These are phyloP conservation scores for Drosophila sulfurigaster DNA, from an alignment of 1,140 invertebrate species.

Conservation along the genomic window DNA sequence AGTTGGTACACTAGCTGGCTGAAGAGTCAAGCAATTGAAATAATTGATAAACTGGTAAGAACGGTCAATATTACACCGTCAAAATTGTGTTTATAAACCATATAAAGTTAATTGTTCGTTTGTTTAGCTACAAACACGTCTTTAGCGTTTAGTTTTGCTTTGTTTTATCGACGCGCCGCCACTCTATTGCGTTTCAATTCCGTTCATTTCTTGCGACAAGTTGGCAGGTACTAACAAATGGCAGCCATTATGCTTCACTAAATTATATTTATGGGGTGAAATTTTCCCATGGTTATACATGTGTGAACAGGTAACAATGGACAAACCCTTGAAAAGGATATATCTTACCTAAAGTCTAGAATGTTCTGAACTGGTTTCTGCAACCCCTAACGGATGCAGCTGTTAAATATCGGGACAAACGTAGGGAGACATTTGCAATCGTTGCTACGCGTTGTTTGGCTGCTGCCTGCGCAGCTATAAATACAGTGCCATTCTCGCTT, in stretches of 20 bases:
- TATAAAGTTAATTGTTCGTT: background rate
- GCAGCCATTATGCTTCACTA: conserved; percentile 15
- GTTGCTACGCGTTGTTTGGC: conserved; percentile 31
- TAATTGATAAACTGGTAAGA: too few relatives aligned
- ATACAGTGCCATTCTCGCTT: conserved; percentile 9
- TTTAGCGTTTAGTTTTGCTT: background rate
- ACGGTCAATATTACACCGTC: too few relatives aligned
- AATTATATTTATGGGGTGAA: conserved; percentile 20
- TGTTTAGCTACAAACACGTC: background rate
- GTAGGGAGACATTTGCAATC: conserved; percentile 27
- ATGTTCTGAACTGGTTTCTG: background rate
- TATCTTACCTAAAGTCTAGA: background rate
- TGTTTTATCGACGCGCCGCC: conserved; percentile 5
- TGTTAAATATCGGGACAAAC: conserved; percentile 11
- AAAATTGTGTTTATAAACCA: background rate
- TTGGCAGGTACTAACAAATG: conserved; percentile 23
- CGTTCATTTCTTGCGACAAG: conserved; percentile 3
- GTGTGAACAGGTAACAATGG: conserved; percentile 6
- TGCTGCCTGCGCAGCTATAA: conserved; percentile 40
- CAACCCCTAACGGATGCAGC: conserved; percentile 3
- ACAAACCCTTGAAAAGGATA: background rate
- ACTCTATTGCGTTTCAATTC: background rate
- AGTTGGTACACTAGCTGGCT: background rate
- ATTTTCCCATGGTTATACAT: conserved; percentile 10
- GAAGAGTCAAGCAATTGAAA: too few relatives aligned